Conservation (phyloP, 2,888 invertebrate species). For the Ischnus inquisitorius region DNA sequence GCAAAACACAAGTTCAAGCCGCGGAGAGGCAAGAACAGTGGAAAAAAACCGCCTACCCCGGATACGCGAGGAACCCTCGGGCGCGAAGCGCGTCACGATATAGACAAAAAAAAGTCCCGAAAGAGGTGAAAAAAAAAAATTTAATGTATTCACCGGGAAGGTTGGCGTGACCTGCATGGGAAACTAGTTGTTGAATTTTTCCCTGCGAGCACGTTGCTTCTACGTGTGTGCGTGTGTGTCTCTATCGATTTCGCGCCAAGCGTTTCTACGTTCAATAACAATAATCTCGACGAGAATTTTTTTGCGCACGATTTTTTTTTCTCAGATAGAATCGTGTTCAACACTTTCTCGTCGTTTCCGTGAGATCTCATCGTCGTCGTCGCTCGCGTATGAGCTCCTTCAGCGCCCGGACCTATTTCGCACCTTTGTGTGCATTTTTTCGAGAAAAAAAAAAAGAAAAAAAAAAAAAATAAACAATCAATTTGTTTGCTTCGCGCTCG, state of each 20-base stretch:
- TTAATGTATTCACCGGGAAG: constrained; percentile 64
- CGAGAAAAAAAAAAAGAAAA: background rate
- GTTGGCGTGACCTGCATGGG: constrained; percentile 52
- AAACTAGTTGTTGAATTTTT: constrained; percentile 60
- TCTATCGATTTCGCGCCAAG: constrained; percentile 50
- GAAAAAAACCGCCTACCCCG: constrained; percentile 40
- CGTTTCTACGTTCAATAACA: constrained; percentile 53
- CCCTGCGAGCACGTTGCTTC: constrained; percentile 51
- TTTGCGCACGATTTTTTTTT: background rate
- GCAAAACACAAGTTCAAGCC: background rate
- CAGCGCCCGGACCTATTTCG: background rate
- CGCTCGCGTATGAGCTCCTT: background rate
- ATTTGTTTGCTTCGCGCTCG: constrained; percentile 28
- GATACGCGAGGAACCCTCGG: constrained; percentile 57
- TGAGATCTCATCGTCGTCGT: background rate
- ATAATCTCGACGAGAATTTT: constrained; percentile 19
- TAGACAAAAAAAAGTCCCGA: constrained; percentile 61
- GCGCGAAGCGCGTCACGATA: constrained; percentile 38
- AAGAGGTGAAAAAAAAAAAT: constrained; percentile 61
- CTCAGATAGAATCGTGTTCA: constrained; percentile 28
- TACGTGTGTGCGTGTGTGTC: background rate
- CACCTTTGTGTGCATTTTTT: background rate
- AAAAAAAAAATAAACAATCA: constrained; percentile 45
- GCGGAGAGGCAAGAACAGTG: background rate
- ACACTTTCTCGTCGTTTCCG: constrained; percentile 54